Evolutionary conservation across 2,888 invertebrate species (phyloP), one percentile per base, ranked within the genome.

Genomic region (Phyllotreta cruciferae): DNA sequence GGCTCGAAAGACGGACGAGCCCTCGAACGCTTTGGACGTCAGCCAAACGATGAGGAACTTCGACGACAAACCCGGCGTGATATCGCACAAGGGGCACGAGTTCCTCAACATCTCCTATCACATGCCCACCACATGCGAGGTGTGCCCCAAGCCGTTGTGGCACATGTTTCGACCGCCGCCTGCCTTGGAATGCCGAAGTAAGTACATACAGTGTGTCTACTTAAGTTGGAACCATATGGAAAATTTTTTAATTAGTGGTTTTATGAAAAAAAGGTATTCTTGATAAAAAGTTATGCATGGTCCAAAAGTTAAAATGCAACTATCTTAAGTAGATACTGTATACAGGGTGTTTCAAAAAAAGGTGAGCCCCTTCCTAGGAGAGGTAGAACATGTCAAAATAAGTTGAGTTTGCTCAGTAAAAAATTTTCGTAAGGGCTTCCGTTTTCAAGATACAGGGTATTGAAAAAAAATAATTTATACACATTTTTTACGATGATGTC

Each of bases 121-220:
- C 83, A 98, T 97, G 90, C 98, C 98, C 60, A 96, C 98, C 8
- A 92, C 94, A 73, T 99, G 98, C 84, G 98, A 98, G 85, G 92
- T 95, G 73, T 99, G 99, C 86, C 90, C 95, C 69, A 96, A 95
- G 78, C 96, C 96, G 75, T 87, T 98, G 74, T 98, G 96, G 94
- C 92, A 97, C 83, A 92, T 98, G 90, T 93, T 99, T 83, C 91
- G 96, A 77, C 98, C 98, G 71, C 98, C 98, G 68, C 94, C 95
- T 72, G 98, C 98, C 66, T 88, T 96, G 77, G 98, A 98, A 85
- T 99, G 99, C 83, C 88, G 94, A 85, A 88, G 98, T 94, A 78
- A 85, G 88, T 85, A 57, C 61, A 9, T 11, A 35, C 10, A n/a
- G n/a, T 5, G 11, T 47, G 8, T 5, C n/a, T 10, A n/a, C 5